Evolutionary conservation across 2,113 vertebrate species (phyloP), one percentile per base, ranked within the genome.

Genomic region (Spizaetus ornatus): DNA sequence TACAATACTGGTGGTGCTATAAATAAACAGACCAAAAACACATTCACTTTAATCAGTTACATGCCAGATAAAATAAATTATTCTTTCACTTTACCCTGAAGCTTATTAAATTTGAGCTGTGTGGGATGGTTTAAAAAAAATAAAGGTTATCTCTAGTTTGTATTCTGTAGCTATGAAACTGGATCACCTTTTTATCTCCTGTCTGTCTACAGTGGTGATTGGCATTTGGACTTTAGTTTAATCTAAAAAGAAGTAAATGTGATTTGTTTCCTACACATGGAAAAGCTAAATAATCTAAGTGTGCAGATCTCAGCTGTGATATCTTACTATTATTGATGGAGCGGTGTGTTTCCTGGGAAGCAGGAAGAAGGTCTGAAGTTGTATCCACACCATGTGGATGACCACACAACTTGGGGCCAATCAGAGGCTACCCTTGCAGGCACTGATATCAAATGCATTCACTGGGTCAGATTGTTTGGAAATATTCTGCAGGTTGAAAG

Each of bases 21-120:
- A 95, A 94, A 95, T 76, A 87, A 95, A 79, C 38, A 91, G 58
- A 82, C 58, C 50, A 87, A 93, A 92, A 91, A 0, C 50, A 86
- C 17, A 77, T 77, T 87, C 22, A 53, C 20, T 90, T 58, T 86
- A 93, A 91, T 94, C 62, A 90, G 53, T 55, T 69, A 59, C 9
- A 36, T 34, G 78, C 84, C 89, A 96, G 67, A 91, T 82, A 93
- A 97, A 95, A 97, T 71, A 93, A 91, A 95, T 82, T 5, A 80
- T 76, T 88, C 32, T 29, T 70, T 70, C 48, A 50, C 18, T 76
- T 93, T 66, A 85, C 20, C 50, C 66, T 80, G 42, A 95, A 82
- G n/a, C 23, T 82, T 87, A 61, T 76, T 93, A 94, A 67, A 82
- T 65, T 70, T 80, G 50, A 88, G 38, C 38, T 88, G 55, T 74